A percentile compares a stretch with the other conserved stretches of the same genome.
Conservation (phyloP, 2,113 vertebrate species). For the Stegastes partitus region DNA sequence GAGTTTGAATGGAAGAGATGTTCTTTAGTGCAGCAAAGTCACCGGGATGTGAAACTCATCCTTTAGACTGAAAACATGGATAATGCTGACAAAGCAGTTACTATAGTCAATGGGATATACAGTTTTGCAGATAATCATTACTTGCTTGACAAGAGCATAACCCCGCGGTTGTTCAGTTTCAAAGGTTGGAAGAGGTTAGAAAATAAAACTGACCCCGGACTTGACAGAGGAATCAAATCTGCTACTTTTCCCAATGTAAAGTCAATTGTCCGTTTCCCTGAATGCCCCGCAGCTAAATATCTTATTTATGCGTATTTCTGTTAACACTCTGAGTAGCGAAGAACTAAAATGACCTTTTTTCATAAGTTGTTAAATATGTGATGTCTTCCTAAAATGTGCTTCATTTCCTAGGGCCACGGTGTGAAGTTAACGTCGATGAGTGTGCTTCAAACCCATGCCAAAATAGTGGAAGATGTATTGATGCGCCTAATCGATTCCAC, state of each 20-base stretch:
- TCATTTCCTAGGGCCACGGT: conserved; percentile 79
- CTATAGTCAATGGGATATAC: background rate
- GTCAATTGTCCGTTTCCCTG: background rate
- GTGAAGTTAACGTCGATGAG: conserved; percentile 85
- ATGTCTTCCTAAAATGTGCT: conserved; percentile 27
- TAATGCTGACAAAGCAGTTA: conserved; percentile 5
- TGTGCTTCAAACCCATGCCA: conserved; percentile 85
- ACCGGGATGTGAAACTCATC: background rate
- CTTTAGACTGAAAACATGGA: conserved; percentile 8
- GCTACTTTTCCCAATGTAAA: background rate
- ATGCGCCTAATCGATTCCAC: conserved; percentile 80
- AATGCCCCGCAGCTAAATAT: background rate
- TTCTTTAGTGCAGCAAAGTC: background rate
- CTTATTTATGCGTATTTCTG: background rate
- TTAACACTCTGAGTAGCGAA: background rate
- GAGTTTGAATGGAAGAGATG: background rate
- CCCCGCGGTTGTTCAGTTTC: background rate
- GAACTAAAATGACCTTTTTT: background rate
- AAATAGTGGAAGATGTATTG: conserved; percentile 83
- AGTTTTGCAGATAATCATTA: conserved; percentile 22
- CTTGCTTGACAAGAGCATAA: conserved; percentile 4
- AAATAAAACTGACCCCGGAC: background rate
- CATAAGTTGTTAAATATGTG: background rate
- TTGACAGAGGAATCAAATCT: conserved; percentile 4
- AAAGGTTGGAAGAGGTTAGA: background rate